Evolutionary conservation across 2,113 vertebrate species (phyloP).

Genomic region (Phrynosoma blainvillii): DNA sequence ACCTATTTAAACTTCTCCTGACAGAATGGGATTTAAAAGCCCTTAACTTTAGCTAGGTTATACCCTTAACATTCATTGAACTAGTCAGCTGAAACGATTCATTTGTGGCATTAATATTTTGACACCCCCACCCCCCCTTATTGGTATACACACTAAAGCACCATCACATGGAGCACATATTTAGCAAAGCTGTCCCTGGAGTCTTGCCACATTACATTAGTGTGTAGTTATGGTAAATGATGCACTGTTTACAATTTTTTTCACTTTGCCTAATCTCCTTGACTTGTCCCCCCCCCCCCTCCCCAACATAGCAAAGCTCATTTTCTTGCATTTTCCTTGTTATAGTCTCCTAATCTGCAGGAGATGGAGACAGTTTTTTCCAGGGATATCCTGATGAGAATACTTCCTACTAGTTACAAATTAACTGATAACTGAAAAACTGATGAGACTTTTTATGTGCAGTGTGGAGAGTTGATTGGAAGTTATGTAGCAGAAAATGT

Average conservation of each 20-base stretch:
- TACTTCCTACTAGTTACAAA: background rate
- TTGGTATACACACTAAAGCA: constrained; percentile 10
- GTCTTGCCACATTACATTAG: background rate
- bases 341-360: background rate
- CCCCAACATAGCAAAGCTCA: background rate
- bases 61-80: constrained; percentile 53
- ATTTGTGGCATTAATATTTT: constrained; percentile 45
- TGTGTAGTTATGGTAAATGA: constrained; percentile 5
- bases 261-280: background rate
- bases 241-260: background rate
- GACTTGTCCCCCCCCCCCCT: background rate
- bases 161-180: constrained; percentile 17
- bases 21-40: background rate
- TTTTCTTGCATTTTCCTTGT: background rate
- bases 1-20: background rate
- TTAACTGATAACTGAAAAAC: no score
- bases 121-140: constrained; percentile 29
- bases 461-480: background rate
- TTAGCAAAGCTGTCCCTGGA: background rate
- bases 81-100: constrained; percentile 26
- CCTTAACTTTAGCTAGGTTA: background rate
- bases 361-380: background rate
- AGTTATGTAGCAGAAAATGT: background rate
- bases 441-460: background rate
- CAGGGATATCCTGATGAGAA: background rate